Base-by-base conservation (phyloP, 2,113 vertebrate species). In the Cacatua alba region DNA sequence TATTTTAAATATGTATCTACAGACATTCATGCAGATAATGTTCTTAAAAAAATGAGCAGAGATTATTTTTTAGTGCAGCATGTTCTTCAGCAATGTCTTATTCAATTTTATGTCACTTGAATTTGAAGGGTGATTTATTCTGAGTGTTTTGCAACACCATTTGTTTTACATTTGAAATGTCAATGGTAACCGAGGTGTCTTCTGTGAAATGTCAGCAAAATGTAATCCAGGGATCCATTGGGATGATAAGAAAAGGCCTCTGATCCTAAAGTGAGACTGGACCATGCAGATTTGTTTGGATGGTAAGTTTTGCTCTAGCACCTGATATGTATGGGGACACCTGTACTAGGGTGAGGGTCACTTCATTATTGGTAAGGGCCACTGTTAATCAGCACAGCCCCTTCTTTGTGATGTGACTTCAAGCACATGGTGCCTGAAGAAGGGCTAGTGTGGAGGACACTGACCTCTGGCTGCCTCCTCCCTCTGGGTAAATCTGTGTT, bases 131-230 rank as follows among this genome's bases (percentile, higher is more conserved):
- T 59, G 43, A 91, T 87, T 90, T 82, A 65, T 92, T 90, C 37
- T 35, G 23, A 39, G 11, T 62, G 43, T 82, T 94, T 79, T 82
- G 41, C 29, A 53, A 13, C 44, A 72, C 16, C 35, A 43, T 91
- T 89, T 89, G 23, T 82, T 95, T 97, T 72, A 62, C 31, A 43
- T 85, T 87, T 90, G 57, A 91, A 92, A 90, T 82, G 51, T 31
- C 46, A 71, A 0, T 31, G 26, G 35, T 65, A 80, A 52, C 59
- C 0, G 3, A 80, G 44, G 16, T 69, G 17, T 78, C 48, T 62
- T 84, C 52, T 53, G 15, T 68, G 53, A 91, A 90, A 87, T 37
- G 49, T 15, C 84, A 85, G 41, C 31, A 72, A 86, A 85, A 52
- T 0, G 2, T 91, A 64, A 72, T 39, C 60, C 44, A 55, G 44